phyloP scores from a whole-genome alignment of 1,140 invertebrate genomes.

The Lucilia cuprina region DNA sequence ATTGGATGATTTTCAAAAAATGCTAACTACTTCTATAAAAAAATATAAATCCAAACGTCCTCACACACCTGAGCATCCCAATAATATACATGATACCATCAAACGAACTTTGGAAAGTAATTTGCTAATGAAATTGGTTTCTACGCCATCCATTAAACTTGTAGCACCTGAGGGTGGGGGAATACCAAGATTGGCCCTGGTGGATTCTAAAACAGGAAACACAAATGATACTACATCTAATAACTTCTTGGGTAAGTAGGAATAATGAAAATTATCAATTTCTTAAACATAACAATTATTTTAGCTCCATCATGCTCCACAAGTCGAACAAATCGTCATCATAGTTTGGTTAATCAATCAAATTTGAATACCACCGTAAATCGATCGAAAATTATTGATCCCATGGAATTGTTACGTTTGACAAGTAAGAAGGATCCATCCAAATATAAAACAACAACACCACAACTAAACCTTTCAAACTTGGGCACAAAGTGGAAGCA shows the following conservation, averaged over 20 bases:
- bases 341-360: neutral
- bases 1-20: constrained; percentile 43
- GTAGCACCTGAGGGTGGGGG: constrained; percentile 37
- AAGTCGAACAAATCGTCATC: constrained; percentile 47
- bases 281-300: neutral
- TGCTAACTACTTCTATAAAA: constrained; percentile 41
- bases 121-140: constrained; percentile 50
- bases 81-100: neutral
- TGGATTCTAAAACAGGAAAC: constrained; percentile 42
- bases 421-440: constrained; percentile 50
- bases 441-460: constrained; percentile 37
- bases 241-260: constrained; percentile 10
- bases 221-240: constrained; percentile 43
- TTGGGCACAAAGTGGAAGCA: constrained; percentile 55
- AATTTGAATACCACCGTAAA: constrained; percentile 51
- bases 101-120: constrained; percentile 35
- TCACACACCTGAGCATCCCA: neutral
- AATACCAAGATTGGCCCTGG: neutral
- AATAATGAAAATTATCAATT: neutral
- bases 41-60: constrained; percentile 26
- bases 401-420: constrained; percentile 52
- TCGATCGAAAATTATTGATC: constrained; percentile 55
- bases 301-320: neutral
- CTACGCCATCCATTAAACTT: constrained; percentile 54
- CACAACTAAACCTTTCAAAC: constrained; percentile 42